Base-by-base conservation (phyloP, 2,113 vertebrate species). In the Neodon shergylaensis region DNA sequence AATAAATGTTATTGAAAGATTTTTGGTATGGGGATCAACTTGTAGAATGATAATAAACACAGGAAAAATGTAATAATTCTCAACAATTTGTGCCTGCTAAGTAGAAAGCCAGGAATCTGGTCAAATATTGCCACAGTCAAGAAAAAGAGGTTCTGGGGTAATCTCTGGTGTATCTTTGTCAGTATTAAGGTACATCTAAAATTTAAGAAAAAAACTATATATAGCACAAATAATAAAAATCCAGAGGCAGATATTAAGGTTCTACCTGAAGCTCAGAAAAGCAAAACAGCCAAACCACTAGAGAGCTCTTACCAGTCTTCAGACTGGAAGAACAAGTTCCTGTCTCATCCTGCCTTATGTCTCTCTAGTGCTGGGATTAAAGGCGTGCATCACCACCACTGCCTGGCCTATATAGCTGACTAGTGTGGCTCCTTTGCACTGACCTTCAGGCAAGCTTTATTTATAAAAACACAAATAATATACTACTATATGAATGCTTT, bases 61-160 rank as follows among this genome's bases (percentile, higher is more conserved):
- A 93, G 86, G 61, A 92, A 94, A 97, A 94, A 61, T 78, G 3
- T 89, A 91, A 90, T 91, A 91, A 90, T 26, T 77, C 47, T 86
- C 39, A 90, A 95, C 52, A 88, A 91, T 74, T 6, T 14, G 1
- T 88, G 63, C 52, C 8, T 93, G 58, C 8, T 93, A 19, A 94
- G 54, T 44, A 88, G 33, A 94, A 88, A 81, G 26, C 65, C 10
- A 94, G 31, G 39, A 95, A 87, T 83, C 10, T 78, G 58, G 73
- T 63, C 52, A 95, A 88, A 81, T 65, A 82, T 28, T 47, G 81
- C 11, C 49, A 86, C 3, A 78, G 39, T 77, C 39, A 94, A 47
- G 42, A 49, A 86, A 3, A 93, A 28, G 21, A 91, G 12, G 42
- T 61, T 58, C 3, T 90, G 63, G 91, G 73, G 72, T 63, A 24